phyloP scores from a whole-genome alignment of 2,113 vertebrate genomes.

The Puma concolor region DNA sequence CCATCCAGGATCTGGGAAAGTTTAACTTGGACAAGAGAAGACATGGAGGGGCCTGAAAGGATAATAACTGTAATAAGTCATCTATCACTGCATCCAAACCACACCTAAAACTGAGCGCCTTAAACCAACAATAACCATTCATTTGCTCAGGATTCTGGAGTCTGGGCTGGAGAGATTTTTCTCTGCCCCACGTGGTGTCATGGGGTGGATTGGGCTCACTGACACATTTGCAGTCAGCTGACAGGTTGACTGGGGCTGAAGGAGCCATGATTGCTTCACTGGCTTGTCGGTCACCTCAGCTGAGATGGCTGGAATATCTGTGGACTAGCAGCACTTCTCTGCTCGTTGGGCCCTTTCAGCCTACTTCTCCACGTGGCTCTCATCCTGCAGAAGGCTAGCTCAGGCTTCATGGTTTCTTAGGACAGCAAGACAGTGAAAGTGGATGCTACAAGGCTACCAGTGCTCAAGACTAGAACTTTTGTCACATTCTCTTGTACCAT shows the following conservation, averaged over 20 bases:
- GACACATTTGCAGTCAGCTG: neutral
- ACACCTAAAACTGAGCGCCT: conserved; percentile 15
- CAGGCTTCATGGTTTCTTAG: neutral
- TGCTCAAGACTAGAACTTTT: neutral
- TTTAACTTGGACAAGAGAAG: conserved; percentile 31
- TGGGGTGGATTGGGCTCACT: neutral
- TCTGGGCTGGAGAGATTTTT: neutral
- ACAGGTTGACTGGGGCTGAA: neutral
- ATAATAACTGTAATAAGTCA: conserved; percentile 13
- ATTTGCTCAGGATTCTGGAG: conserved; percentile 34
- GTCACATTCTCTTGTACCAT: neutral
- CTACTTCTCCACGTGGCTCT: neutral
- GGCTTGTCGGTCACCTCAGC: accelerated
- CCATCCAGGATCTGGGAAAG: neutral
- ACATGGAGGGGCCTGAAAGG: neutral
- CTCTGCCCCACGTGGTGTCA: neutral
- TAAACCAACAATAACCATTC: conserved; percentile 25
- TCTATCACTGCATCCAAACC: neutral
- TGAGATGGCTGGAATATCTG: neutral
- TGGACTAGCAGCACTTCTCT: neutral
- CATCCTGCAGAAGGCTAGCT: neutral
- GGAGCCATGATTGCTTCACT: neutral
- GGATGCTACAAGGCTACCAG: neutral
- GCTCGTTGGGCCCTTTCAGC: neutral
- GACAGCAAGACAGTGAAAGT: neutral